Evolutionary conservation across 64 coral and sea anemone genomes (phyloP), one percentile per base, ranked within the genome.

Genomic region (Acropora tenuis): DNA sequence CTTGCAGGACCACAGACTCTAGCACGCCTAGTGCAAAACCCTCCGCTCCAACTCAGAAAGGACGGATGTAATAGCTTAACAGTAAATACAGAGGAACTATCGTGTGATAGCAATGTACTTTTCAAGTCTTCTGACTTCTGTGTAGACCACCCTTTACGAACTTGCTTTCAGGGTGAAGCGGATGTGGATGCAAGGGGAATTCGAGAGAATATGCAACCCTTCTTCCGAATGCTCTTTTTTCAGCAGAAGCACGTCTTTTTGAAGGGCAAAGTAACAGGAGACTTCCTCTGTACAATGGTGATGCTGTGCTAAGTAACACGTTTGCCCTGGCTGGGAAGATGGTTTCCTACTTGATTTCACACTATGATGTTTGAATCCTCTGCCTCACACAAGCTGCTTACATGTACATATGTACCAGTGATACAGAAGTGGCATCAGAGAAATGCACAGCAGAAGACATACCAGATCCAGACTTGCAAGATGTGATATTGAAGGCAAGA

Each of bases 271-370:
- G 43, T 11, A 53, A 90, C 40, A 80, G 79, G 44, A 90, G 53
- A 48, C 63, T 90, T 20, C 78, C 89, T 20, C 41, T 82, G 43
- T 90, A 81, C 68, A 57, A 48, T 43, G 47, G 43, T 19, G 78
- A 82, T 40, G 78, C 19, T 18, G 10, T 90, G 17, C 67, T 40
- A 19, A 17, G 13, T 9, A 90, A 67, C 18, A 42, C 83, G 67
- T 90, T 90, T 74, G 57, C 53, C 17, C 45, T 90, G n/a, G 77
- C 58, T 30, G 89, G 89, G 18, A 90, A 90, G 42, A 90, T 90
- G 76, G 61, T 78, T 82, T 72, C 89, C 43, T 90, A 90, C 42
- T 45, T 82, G 6, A 90, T 90, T 20, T 43, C 53, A 15, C 77
- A 90, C 41, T 49, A 57, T 71, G 89, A 90, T 82, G 47, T 82